Evolutionary conservation across 2,113 vertebrate species (phyloP).

Genomic region (Pundamilia nyererei): DNA sequence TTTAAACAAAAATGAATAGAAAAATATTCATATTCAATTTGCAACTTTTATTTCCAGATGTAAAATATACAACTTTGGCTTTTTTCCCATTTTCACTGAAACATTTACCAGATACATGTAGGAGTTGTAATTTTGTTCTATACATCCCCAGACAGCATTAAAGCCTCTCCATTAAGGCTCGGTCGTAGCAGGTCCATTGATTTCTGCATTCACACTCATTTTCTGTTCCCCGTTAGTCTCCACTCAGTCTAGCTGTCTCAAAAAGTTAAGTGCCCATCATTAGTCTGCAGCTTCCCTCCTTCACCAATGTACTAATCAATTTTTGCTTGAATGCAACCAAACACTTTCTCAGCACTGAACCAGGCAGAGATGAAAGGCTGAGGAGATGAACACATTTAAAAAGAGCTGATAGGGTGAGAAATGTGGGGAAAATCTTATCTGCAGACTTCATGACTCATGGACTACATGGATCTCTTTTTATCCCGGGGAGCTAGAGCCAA

Average conservation of each 20-base stretch:
- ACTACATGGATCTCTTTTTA: conserved; percentile 31
- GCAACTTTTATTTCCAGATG: not conserved
- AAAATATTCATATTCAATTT: not conserved
- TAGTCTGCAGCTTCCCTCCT: not conserved
- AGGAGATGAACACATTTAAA: not conserved
- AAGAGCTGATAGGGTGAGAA: not conserved
- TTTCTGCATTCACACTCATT: conserved; percentile 8
- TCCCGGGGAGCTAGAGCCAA: not conserved
- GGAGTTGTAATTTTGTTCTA: not conserved
- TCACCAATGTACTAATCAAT: conserved; percentile 1
- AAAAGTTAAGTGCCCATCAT: conserved; percentile 18
- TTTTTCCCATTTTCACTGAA: not conserved
- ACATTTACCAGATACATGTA: not conserved
- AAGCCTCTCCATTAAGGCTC: not conserved
- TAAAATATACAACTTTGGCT: not conserved
- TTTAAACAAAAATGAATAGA: not conserved
- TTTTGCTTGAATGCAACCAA: conserved; percentile 1
- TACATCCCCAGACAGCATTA: not conserved
- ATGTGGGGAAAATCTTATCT: not conserved
- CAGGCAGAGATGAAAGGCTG: not conserved
- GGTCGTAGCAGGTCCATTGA: not conserved
- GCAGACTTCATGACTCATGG: conserved; percentile 4
- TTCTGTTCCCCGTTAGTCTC: not conserved
- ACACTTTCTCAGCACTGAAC: not conserved
- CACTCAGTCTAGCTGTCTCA: not conserved